Percentiles rank a stretch among this genome's conserved stretches.
phyloP scores from a whole-genome alignment of 2,113 vertebrate species.

The Gymnarchus niloticus region DNA sequence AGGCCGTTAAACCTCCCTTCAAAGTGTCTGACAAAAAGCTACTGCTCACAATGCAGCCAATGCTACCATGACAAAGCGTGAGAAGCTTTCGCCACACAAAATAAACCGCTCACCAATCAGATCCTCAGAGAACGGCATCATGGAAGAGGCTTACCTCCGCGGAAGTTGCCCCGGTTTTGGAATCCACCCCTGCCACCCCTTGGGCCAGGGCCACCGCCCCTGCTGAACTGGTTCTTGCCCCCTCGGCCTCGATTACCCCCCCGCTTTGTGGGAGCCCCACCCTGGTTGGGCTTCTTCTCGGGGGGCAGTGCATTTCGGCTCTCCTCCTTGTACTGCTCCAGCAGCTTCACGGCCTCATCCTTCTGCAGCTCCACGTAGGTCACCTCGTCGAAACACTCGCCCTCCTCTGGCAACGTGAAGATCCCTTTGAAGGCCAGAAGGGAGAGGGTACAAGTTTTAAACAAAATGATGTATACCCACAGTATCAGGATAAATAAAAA shows the following conservation, averaged over 20 bases:
- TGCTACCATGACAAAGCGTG: neutral
- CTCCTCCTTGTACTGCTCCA: slow-evolving; percentile 95
- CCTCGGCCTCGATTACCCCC: slow-evolving; percentile 71
- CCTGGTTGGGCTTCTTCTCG: slow-evolving; percentile 93
- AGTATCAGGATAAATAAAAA: no score
- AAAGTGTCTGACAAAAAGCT: neutral
- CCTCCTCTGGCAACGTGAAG: slow-evolving; percentile 85
- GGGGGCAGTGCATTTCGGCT: slow-evolving; percentile 89
- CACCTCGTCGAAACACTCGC: slow-evolving; percentile 89
- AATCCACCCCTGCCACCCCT: slow-evolving; percentile 82
- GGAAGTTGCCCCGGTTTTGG: slow-evolving; percentile 87
- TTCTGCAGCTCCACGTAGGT: slow-evolving; percentile 87
- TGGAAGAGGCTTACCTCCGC: slow-evolving; percentile 69
- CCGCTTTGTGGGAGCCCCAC: slow-evolving; percentile 72
- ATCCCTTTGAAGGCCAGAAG: slow-evolving; percentile 64
- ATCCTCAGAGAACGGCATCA: neutral
- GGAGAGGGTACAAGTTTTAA: neutral
- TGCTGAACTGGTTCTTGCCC: slow-evolving; percentile 87
- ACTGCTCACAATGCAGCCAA: neutral
- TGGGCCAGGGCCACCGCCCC: slow-evolving; percentile 65
- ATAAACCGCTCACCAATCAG: neutral
- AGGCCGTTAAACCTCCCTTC: neutral
- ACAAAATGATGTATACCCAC: neutral
- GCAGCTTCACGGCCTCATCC: slow-evolving; percentile 83
- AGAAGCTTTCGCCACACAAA: no score